Base-by-base conservation (phyloP, 2,888 invertebrate genomes). In the Leptopilina drosophilae region DNA sequence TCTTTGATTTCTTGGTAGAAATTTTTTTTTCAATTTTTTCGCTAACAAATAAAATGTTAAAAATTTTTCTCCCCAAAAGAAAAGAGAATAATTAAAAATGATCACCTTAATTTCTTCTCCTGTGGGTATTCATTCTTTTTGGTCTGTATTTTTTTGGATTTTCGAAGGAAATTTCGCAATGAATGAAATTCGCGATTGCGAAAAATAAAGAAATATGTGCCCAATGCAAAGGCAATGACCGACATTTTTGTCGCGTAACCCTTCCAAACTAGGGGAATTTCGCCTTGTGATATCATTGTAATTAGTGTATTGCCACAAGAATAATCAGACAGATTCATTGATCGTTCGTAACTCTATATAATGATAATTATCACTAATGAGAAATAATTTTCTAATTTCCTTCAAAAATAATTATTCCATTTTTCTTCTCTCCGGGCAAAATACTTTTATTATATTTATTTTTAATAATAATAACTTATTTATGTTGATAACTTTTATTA, bases 211-310 rank as follows among this genome's bases (percentile, higher is more conserved):
- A 82, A 8, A 15, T 80, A 83, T 7, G 82, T 73, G n/a, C 83
- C 82, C 26, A 82, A 69, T 12, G 80, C 82, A n/a, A 83, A 49
- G n/a, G 81, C 81, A 62, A 84, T 12, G 15, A 80, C 40, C n/a
- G 79, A 78, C 26, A 78, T 65, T 62, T 80, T 81, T 12, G 84
- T 26, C 14, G 79, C 78, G 76, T 77, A 79, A 65, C 81, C 83
- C 75, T 81, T 82, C 83, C 83, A 84, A 64, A 56, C 69, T 15
- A 77, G 12, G 14, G 77, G 65, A 42, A 46, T 67, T 78, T 59
- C 67, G 14, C 76, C 64, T 62, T 56, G 66, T 26, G 59, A 59
- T 11, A 76, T 42, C 77, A 77, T 77, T 56, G 14, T 76, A 59
- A 79, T 64, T 76, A 79, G 66, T 49, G 76, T 78, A 46, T 53